Evolutionary conservation across 2,888 invertebrate genomes (phyloP).

Genomic region (Odontomyia ornata): DNA sequence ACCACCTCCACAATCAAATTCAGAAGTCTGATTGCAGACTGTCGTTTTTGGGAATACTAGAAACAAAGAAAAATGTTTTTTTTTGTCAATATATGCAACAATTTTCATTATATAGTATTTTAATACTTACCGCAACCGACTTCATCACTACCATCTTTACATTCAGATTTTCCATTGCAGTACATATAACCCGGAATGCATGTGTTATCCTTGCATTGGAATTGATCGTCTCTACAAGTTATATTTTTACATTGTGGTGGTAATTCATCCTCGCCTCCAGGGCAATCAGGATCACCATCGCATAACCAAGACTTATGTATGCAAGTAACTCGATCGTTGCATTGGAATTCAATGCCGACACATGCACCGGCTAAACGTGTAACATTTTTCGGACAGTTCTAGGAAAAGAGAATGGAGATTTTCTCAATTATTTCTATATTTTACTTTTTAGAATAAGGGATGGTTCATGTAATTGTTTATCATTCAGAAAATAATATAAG

Average conservation of each 20-base stretch:
- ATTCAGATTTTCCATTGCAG: conserved; percentile 84
- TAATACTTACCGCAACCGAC: conserved; percentile 75
- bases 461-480: too few relatives aligned
- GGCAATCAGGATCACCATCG: conserved; percentile 85
- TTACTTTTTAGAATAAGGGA: too few relatives aligned
- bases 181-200: conserved; percentile 83
- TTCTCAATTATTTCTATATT: too few relatives aligned
- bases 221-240: conserved; percentile 86
- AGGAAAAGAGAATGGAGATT: conserved; percentile 50
- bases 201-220: conserved; percentile 81
- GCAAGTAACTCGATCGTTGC: conserved; percentile 82
- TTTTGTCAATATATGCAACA: neutral
- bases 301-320: conserved; percentile 84
- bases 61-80: neutral
- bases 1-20: conserved; percentile 86
- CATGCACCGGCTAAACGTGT: conserved; percentile 71
- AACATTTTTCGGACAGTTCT: conserved; percentile 70
- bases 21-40: conserved; percentile 78
- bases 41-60: conserved; percentile 54
- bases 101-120: neutral
- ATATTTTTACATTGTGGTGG: conserved; percentile 72
- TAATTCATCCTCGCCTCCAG: conserved; percentile 82
- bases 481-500: too few relatives aligned
- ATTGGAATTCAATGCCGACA: conserved; percentile 77
- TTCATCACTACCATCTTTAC: conserved; percentile 87